phyloP scores from a whole-genome alignment of 2,888 invertebrate species.

The Phyllotreta striolata region DNA sequence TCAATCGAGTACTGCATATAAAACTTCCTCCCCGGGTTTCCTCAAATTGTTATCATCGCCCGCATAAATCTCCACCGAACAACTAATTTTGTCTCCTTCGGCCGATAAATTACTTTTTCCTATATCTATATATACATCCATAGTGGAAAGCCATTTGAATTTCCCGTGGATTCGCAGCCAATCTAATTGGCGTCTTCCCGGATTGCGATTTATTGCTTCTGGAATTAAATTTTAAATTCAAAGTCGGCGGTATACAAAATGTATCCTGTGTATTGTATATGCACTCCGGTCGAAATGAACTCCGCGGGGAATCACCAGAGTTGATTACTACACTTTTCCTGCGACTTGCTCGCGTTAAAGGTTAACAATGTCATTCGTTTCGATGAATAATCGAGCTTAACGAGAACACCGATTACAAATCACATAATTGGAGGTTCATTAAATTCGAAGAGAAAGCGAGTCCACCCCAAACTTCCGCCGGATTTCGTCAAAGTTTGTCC shows the following conservation, averaged over 20 bases:
- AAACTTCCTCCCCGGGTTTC: neutral
- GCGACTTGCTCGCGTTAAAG: too few relatives aligned
- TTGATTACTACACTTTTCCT: too few relatives aligned
- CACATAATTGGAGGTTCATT: constrained; percentile 19
- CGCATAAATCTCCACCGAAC: constrained; percentile 21
- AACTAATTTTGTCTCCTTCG: constrained; percentile 25
- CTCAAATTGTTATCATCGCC: constrained; percentile 11
- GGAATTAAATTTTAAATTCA: constrained; percentile 54
- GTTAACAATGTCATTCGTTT: too few relatives aligned
- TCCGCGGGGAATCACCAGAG: constrained; percentile 29
- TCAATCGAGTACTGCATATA: too few relatives aligned
- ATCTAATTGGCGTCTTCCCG: constrained; percentile 50
- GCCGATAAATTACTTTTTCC: constrained; percentile 31
- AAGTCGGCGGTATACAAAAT: constrained; percentile 46
- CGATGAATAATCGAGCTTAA: too few relatives aligned
- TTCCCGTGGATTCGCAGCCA: constrained; percentile 39
- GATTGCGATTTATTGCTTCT: constrained; percentile 51
- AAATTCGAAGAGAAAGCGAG: neutral
- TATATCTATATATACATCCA: constrained; percentile 21
- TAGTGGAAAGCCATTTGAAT: constrained; percentile 23
- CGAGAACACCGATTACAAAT: constrained; percentile 31
- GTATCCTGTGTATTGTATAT: constrained; percentile 17
- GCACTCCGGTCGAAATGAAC: constrained; percentile 39
- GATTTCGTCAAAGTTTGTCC: neutral
- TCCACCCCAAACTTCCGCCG: too few relatives aligned